Evolutionary conservation across 1,140 invertebrate genomes (phyloP).

Genomic region (Rhizoglyphus robini): DNA sequence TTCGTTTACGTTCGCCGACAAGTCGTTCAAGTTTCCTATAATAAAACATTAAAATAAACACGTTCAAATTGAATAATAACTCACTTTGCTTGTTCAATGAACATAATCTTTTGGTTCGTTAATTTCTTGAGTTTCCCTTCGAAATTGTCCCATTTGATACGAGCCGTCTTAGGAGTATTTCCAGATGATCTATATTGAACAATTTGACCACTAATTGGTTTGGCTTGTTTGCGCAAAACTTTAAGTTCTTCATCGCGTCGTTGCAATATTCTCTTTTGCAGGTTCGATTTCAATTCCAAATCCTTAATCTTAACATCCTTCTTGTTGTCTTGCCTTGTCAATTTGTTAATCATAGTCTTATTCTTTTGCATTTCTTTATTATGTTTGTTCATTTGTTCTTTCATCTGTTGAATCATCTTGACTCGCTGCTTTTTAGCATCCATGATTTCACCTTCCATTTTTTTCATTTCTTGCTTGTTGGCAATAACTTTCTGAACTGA

Average conservation of each 20-base stretch:
- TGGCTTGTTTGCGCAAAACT: slow-evolving; percentile 53
- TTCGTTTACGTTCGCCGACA: not conserved
- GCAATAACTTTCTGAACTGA: slow-evolving; percentile 65
- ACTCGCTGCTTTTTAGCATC: slow-evolving; percentile 78
- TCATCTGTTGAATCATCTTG: slow-evolving; percentile 73
- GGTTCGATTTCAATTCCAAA: slow-evolving; percentile 69
- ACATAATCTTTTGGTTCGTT: not conserved
- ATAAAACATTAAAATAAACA: not conserved
- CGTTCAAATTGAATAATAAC: not conserved
- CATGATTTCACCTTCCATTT: slow-evolving; percentile 59
- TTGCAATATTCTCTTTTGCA: slow-evolving; percentile 76
- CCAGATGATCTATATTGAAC: not conserved
- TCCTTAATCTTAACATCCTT: slow-evolving; percentile 74
- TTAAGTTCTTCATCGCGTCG: slow-evolving; percentile 90
- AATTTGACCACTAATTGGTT: slow-evolving; percentile 47
- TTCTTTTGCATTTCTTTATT: slow-evolving; percentile 48
- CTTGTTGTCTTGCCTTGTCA: slow-evolving; percentile 69
- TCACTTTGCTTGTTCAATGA: not conserved
- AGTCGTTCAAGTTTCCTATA: not conserved
- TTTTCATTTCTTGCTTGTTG: slow-evolving; percentile 62
- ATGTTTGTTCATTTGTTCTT: slow-evolving; percentile 62
- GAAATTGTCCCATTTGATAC: not conserved
- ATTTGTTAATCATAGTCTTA: slow-evolving; percentile 65
- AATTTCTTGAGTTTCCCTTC: not conserved
- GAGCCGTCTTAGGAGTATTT: not conserved